A percentile compares a stretch with the other conserved stretches of the same genome.
Evolutionary conservation across 1,140 invertebrate genomes (phyloP).

Genomic region (Glomeris maerens): DNA sequence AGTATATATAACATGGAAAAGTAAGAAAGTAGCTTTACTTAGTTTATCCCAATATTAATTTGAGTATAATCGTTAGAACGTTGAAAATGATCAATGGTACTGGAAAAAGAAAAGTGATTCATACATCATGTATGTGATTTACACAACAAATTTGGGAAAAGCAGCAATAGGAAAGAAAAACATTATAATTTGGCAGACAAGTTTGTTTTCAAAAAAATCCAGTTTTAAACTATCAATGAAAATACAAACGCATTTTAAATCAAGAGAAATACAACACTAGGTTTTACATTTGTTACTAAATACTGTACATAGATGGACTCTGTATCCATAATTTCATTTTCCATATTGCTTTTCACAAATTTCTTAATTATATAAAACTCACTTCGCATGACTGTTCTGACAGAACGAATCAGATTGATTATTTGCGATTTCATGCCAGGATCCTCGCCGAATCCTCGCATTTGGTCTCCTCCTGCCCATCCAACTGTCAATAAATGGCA

Average conservation of each 20-base stretch:
- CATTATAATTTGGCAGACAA: no score
- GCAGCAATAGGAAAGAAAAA: no score
- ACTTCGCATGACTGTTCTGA: constrained; percentile 40
- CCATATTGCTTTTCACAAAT: no score
- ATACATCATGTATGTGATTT: neutral
- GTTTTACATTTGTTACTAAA: no score
- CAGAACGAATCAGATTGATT: constrained; percentile 36
- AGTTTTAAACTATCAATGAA: no score
- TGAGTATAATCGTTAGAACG: constrained; percentile 13
- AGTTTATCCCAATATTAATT: constrained; percentile 14
- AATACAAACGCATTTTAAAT: no score
- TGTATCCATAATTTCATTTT: no score
- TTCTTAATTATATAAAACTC: constrained; percentile 21
- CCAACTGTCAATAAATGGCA: constrained; percentile 29
- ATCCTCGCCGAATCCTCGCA: constrained; percentile 30
- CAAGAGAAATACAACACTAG: no score
- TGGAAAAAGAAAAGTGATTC: constrained; percentile 10
- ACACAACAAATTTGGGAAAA: constrained; percentile 1
- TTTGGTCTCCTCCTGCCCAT: constrained; percentile 32
- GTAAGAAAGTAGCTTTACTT: no score
- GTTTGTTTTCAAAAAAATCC: no score
- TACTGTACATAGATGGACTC: no score
- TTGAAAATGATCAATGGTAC: constrained; percentile 15
- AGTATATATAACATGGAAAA: no score
- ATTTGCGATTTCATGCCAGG: constrained; percentile 35